Evolutionary conservation across 2,797 vertebrate genomes (phyloP), one percentile per base, ranked within the genome.

Genomic region (Emys orbicularis): DNA sequence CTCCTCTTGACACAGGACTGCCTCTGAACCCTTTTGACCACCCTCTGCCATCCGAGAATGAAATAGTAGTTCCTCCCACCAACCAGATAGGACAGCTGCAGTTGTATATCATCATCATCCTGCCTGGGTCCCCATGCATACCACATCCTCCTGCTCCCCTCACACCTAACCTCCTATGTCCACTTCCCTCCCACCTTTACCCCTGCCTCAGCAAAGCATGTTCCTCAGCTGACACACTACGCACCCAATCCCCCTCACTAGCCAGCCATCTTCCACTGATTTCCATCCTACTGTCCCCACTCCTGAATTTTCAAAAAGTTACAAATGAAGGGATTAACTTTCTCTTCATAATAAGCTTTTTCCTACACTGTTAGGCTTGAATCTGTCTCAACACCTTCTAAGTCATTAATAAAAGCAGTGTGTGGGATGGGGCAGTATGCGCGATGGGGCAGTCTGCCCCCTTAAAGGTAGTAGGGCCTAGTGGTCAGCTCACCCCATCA

Each of bases 151-250:
- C 23, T 44, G 41, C 23, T 44, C 41, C 41, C 12, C 44, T 31
- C 87, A 44, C 65, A 59, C 57, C 65, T 74, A 82, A 31, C 18
- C 50, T 88, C 65, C 34, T 53, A 54, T 72, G 76, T 1, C 21
- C 31, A 23, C 57, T 61, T 88, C 82, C 27, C n/a, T 95, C 79
- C 47, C 68, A 57, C 31, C 37, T 6, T 19, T 1, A 1, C 79
- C 77, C 88, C 80, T 10, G 76, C 61, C 57, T 61, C 47, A 80
- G 77, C 76, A 88, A 88, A 92, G 44, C 23, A 44, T n/a, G n/a
- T 41, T 79, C 11, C 23, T 65, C 68, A 7, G 31, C 18, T 53
- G 68, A n/a, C 91, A 3, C 72, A 25, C 72, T 44, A 41, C 3
- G 4, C 72, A 74, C 72, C 12, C 23, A 23, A 23, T 25, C 68